Evolutionary conservation across 1,140 invertebrate genomes (phyloP), one percentile per base, ranked within the genome.

Genomic region (Drosophila malerkotliana): DNA sequence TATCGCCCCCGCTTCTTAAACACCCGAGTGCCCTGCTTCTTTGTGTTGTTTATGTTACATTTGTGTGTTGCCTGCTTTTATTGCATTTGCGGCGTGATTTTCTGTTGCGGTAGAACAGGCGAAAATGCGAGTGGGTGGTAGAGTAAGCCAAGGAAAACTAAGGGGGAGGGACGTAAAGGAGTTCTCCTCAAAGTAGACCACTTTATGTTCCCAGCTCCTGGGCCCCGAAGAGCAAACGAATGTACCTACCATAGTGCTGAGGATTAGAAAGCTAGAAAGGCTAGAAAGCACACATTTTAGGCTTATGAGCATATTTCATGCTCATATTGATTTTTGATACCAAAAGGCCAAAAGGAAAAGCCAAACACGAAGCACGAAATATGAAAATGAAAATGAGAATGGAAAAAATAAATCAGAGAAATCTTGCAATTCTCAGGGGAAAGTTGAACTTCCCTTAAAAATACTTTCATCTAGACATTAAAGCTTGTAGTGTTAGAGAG

Each of bases 21-120:
- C 62, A 39, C n/a, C 62, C 39, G 55, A 39, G 26, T 49, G 44
- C 15, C 52, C 44, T 60, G 15, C 41, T 57, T 58, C 64, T 62
- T 76, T 75, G 73, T 76, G 72, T 76, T 76, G 73, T 76, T 76
- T 76, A 76, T 76, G 72, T 68, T 76, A 76, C 72, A 76, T 76
- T 75, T 61, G 62, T 60, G 72, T 68, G 59, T 57, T 64, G 71
- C 37, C 53, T 58, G 57, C 56, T 59, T 77, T 76, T 77, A 77
- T 77, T 77, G 74, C 74, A 77, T 77, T 77, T 77, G 63, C 73
- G 74, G 74, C 74, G 73, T 77, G 74, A 77, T 77, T 77, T 77
- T 69, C 64, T 68, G 37, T 63, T 58, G 60, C 37, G 60, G 60
- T 37, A 28, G 9, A 49, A 34, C 14, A 52, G 30, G 30, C 49